Base-by-base conservation (phyloP, 1,140 invertebrate genomes). In the Heliothis virescens region DNA sequence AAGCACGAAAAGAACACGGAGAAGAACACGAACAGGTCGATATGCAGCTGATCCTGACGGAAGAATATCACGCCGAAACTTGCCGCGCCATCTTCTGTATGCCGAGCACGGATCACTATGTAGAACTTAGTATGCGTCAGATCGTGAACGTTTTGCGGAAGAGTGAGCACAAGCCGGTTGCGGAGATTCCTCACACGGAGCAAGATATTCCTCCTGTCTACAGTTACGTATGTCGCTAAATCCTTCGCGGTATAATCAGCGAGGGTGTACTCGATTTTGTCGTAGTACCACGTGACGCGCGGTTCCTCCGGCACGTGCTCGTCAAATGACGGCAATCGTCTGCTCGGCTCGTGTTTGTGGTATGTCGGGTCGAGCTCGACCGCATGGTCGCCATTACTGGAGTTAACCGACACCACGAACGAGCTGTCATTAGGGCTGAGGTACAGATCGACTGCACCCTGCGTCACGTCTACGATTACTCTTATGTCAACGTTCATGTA, bases 1-100 rank as follows among this genome's bases (percentile, higher is more conserved):
- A 99, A 99, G 92, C 98, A 99, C 0, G 98, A 99, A 92, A 99
- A 99, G 92, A 99, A 99, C 3, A 99, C 98, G 0, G 98, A 99
- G 94, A 99, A 99, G 92, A 99, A 99, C n/a, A 99, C 99, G 94
- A 99, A 99, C 9, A 99, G 95, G 93, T 99, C 98, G 63, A 99
- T 99, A 85, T 99, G 98, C n/a, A 99, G 96, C 90, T 99, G 99
- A 94, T 99, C 99, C 91, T 99, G 99, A 0, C 98, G 96, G 93
- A 99, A 99, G 85, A 98, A 99, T 2, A 99, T 96, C 77, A 98
- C 97, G 0, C 98, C 98, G 87, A 97, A 98, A n/a, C 97, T 96
- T 1, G 96, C 95, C 0, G 96, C 95, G 1, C 95, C 92, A 65
- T 95, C 95, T 0, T 95, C 92, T 0, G 95, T 93, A 69, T 96